These are phyloP conservation scores for Itoplectis maculator DNA, from an alignment of 2,888 invertebrate genomes.

Conservation along the genomic window DNA sequence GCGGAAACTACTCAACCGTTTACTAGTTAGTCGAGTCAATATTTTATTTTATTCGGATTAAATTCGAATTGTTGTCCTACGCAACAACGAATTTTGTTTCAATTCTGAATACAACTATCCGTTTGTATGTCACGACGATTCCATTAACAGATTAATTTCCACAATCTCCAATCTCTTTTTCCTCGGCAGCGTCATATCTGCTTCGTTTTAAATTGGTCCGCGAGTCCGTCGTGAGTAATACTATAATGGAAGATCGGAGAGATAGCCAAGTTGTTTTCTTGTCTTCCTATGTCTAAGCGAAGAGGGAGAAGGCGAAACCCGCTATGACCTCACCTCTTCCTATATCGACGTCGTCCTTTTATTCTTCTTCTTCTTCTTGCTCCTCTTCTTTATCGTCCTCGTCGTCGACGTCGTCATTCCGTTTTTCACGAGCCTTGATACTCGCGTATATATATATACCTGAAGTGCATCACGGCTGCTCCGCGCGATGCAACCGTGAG, in stretches of 20 bases:
- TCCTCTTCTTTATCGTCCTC: slow-evolving; percentile 41
- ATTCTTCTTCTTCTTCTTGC: slow-evolving; percentile 37
- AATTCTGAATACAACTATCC: neutral
- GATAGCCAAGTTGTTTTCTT: slow-evolving; percentile 1
- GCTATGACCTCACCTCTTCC: slow-evolving; percentile 30
- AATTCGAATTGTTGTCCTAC: neutral
- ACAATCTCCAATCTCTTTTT: slow-evolving; percentile 18
- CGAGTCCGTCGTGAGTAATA: neutral
- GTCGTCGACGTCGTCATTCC: slow-evolving; percentile 11
- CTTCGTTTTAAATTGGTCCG: neutral
- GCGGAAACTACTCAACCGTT: no score
- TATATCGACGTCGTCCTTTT: slow-evolving; percentile 8
- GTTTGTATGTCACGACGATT: neutral
- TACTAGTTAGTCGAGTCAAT: no score
- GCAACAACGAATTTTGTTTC: neutral
- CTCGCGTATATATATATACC: slow-evolving; percentile 16
- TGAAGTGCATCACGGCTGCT: slow-evolving; percentile 22
- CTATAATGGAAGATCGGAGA: slow-evolving; percentile 3
- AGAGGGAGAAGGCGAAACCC: slow-evolving; percentile 4
- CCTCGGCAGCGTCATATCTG: neutral
- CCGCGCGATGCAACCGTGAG: neutral
- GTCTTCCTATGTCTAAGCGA: neutral
- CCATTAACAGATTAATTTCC: slow-evolving; percentile 1
- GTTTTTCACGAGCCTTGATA: slow-evolving; percentile 36
- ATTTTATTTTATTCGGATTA: neutral